A percentile compares a stretch with the other conserved stretches of the same genome.
Evolutionary conservation across 92 coral and sea anemone species (phyloP).

Genomic region (Siderastrea radians): DNA sequence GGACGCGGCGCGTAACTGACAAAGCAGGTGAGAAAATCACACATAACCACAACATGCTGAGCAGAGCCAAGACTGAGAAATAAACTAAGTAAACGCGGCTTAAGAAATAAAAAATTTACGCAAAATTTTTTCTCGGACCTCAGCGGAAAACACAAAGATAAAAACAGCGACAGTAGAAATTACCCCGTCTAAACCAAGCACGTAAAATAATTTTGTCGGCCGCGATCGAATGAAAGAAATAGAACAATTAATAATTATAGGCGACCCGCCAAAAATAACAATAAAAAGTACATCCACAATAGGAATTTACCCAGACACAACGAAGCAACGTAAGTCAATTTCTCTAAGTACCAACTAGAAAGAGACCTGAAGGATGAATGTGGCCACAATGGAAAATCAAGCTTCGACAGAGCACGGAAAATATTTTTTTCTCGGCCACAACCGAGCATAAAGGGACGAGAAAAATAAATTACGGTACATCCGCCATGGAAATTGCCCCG

Average conservation of each 20-base stretch:
- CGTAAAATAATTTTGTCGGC: background rate
- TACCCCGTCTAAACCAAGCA: background rate
- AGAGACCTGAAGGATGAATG: no score
- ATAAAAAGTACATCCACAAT: background rate
- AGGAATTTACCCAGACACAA: background rate
- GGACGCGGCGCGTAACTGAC: no score
- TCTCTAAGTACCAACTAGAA: no score
- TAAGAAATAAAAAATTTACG: no score
- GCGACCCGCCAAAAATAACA: background rate
- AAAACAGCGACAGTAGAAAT: background rate
- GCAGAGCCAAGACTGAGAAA: no score
- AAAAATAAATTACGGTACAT: background rate
- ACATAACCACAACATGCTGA: no score
- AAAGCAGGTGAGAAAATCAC: no score
- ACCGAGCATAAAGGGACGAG: background rate
- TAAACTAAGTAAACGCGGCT: no score
- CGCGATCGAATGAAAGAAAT: background rate
- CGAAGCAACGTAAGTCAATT: no score
- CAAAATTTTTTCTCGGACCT: no score
- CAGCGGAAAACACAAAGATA: background rate
- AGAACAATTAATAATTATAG: background rate
- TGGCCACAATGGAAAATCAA: no score
- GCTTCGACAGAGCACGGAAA: background rate
- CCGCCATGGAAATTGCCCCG: background rate
- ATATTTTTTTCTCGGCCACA: background rate